Evolutionary conservation across 1,140 invertebrate genomes (phyloP).

Genomic region (Aethina tumida): DNA sequence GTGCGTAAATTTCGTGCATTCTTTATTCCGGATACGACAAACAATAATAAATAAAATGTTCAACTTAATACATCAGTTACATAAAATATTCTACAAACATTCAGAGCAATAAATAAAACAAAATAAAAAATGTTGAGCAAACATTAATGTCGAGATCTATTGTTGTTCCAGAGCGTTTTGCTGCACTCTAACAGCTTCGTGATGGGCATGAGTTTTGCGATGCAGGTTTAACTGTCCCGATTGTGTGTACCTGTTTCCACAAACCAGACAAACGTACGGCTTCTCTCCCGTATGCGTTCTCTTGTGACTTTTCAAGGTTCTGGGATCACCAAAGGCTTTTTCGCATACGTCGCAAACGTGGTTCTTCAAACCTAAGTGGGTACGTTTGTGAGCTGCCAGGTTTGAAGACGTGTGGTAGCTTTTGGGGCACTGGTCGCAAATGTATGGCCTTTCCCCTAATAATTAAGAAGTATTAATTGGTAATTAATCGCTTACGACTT

Average conservation of each 20-base stretch:
- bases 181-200: not conserved
- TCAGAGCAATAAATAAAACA: too few relatives aligned
- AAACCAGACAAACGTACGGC: conserved; percentile 27
- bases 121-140: too few relatives aligned
- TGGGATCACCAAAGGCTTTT: conserved; percentile 41
- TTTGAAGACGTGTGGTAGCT: conserved; percentile 42
- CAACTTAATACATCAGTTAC: too few relatives aligned
- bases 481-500: not conserved
- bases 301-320: conserved; percentile 42
- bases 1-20: too few relatives aligned
- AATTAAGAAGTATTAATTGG: not conserved
- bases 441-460: conserved; percentile 37
- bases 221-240: conserved; percentile 28
- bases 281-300: conserved; percentile 39
- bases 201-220: conserved; percentile 21
- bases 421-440: conserved; percentile 42
- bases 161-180: too few relatives aligned
- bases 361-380: conserved; percentile 41
- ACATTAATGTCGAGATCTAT: too few relatives aligned
- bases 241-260: conserved; percentile 27
- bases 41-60: too few relatives aligned
- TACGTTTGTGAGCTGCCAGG: conserved; percentile 41
- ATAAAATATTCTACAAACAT: too few relatives aligned
- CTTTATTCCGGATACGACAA: too few relatives aligned
- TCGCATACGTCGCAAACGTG: conserved; percentile 42